Base-by-base conservation (phyloP, 2,888 invertebrate genomes). In the Laspeyria flexula region DNA sequence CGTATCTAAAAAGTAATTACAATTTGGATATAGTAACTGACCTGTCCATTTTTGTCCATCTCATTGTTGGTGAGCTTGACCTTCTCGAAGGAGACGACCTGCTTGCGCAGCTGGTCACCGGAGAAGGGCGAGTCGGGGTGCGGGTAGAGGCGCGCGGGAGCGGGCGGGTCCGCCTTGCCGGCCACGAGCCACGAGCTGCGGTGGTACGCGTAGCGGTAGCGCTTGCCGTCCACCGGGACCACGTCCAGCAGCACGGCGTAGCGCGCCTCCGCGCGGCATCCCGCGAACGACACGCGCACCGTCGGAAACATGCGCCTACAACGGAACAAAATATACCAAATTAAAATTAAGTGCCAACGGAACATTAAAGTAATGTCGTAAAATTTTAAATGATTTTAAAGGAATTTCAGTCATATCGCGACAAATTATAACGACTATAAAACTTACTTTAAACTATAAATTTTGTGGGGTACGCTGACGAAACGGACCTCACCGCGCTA, bases 31-130 rank as follows among this genome's bases (percentile, higher is more conserved):
- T n/a, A n/a, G 25, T 35, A 27, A 73, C 95, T 94, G 86, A 98
- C 98, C 94, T 98, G 98, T 83, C 98, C 98, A 77, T 96, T 96
- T 83, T 97, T 97, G 86, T 98, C 98, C 96, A 99, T 97, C 91
- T 99, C 98, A 89, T 99, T 99, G 92, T 99, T 99, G 81, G 99
- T 99, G 76, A 99, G 95, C 90, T 99, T 99, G 87, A 99, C 97
- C 93, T 99, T 99, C 93, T 99, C 99, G 92, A 99, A 99, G 73
- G 98, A 98, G 78, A 99, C 97, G 81, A 98, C 97, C 93, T 99
- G 98, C 90, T 99, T 98, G 83, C 96, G 95, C 75, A 99, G 95
- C 88, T 99, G 98, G 83, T 99, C 98, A 37, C 98, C 98, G 71
- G 96, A 96, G 91, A 97, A 98, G 55, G 99, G 99, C 53, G 98